A percentile compares a stretch with the other conserved stretches of the same genome.
These are phyloP conservation scores for Microplitis demolitor DNA, from an alignment of 1,140 invertebrate genomes.

Conservation along the genomic window DNA sequence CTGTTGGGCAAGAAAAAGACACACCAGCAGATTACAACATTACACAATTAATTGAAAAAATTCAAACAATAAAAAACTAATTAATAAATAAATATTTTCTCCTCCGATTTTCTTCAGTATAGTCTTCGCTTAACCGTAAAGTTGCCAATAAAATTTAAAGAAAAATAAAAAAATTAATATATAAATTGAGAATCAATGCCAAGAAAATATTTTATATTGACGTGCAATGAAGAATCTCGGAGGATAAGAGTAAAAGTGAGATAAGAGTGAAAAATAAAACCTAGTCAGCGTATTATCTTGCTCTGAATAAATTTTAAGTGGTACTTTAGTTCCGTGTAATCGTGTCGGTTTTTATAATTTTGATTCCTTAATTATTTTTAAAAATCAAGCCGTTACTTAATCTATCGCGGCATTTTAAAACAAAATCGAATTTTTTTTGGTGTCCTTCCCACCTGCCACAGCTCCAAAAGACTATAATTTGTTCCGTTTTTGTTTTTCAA, in stretches of 20 bases:
- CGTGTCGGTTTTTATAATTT: background rate
- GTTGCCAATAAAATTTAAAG: background rate
- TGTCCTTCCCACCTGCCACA: conserved; percentile 27
- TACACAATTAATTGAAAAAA: conserved; percentile 15
- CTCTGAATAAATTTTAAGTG: no score
- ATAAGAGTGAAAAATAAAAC: background rate
- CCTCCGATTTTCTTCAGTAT: background rate
- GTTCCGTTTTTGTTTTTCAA: conserved; percentile 62
- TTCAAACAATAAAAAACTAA: background rate
- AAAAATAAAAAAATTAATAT: background rate
- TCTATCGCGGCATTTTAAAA: no score
- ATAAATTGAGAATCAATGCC: background rate
- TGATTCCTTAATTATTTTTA: background rate
- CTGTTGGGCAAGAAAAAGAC: conserved; percentile 42
- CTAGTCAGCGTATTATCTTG: background rate
- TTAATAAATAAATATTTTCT: conserved; percentile 20
- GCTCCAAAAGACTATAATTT: conserved; percentile 57
- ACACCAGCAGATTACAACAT: conserved; percentile 33
- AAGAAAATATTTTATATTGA: no score
- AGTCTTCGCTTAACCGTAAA: background rate
- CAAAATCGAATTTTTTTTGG: background rate
- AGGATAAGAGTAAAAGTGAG: background rate
- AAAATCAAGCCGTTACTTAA: conserved; percentile 19
- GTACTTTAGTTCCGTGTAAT: no score
- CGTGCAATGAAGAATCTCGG: no score